Percentiles rank a stretch among this genome's conserved stretches.
These are phyloP conservation scores for Danio rerio DNA, from an alignment of 2,113 vertebrate genomes.

Conservation along the genomic window GRCz12tu NC_133180.1:77491001-77491500, in stretches of 20 bases:
- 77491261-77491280: background rate
- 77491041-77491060: no score
- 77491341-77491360: background rate
- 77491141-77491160: conserved; percentile 35
- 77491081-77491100: background rate
- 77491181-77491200: conserved; percentile 29
- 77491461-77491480: no score
- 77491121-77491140: background rate
- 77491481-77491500: no score
- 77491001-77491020: no score
- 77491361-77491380: background rate
- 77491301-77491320: background rate
- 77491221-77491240: background rate
- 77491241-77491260: conserved; percentile 14
- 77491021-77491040: background rate
- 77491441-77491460: no score
- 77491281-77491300: background rate
- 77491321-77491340: background rate
- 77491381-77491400: background rate
- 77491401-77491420: background rate
- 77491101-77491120: background rate
- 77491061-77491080: background rate
- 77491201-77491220: background rate
- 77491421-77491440: no score
- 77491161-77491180: conserved; percentile 26